Conservation (phyloP, 2,888 invertebrate species). For the Apamea epomidion region DNA sequence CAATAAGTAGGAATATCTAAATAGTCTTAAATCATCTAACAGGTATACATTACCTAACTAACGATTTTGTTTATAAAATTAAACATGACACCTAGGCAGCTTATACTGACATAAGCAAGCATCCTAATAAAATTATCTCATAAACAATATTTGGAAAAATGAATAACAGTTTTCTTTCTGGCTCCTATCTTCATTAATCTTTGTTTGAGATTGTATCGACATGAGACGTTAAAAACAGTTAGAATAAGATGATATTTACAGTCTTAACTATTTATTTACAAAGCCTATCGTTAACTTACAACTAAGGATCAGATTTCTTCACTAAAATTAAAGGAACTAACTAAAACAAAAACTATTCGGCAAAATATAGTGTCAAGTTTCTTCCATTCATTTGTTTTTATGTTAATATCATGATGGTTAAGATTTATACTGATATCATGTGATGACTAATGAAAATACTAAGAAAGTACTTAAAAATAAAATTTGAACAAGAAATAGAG, state of each 20-base stretch:
- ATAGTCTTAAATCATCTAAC: constrained; percentile 61
- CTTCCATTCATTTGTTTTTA: constrained; percentile 25
- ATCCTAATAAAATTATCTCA: constrained; percentile 33
- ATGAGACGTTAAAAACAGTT: constrained; percentile 61
- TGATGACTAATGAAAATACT: constrained; percentile 40
- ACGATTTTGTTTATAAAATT: constrained; percentile 70
- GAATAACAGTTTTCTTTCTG: constrained; percentile 21
- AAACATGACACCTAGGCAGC: constrained; percentile 68
- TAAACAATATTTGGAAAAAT: constrained; percentile 27
- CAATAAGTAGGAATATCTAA: constrained; percentile 63
- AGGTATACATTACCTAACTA: constrained; percentile 65
- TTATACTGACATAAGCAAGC: constrained; percentile 61
- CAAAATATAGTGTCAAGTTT: constrained; percentile 28
- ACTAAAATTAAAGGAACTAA: constrained; percentile 60
- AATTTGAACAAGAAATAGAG: constrained; percentile 39
- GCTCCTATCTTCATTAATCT: neutral
- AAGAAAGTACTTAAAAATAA: constrained; percentile 28
- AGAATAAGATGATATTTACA: constrained; percentile 74
- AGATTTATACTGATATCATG: constrained; percentile 13
- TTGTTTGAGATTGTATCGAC: constrained; percentile 49
- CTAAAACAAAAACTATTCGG: constrained; percentile 51
- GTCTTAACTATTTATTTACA: constrained; percentile 74
- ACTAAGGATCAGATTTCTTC: constrained; percentile 65
- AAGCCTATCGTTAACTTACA: constrained; percentile 62
- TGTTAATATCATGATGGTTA: constrained; percentile 42